Evolutionary conservation across 1,140 invertebrate species (phyloP).

Genomic region (Macrobrachium rosenbergii): DNA sequence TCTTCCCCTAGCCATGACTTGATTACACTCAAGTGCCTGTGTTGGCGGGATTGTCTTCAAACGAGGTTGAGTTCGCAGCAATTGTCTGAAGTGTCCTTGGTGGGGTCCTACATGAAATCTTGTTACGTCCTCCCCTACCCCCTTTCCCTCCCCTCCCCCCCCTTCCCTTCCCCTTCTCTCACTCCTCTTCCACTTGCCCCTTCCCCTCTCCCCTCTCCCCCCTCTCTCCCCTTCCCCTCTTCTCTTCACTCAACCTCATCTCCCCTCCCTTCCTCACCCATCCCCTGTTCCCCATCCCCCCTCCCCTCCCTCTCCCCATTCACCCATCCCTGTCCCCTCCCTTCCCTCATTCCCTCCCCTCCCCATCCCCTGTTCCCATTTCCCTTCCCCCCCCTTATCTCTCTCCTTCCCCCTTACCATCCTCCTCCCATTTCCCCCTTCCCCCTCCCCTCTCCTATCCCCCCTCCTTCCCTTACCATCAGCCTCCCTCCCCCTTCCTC

Average conservation of each 20-base stretch:
- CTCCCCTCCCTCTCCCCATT: not conserved
- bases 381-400: not conserved
- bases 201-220: not conserved
- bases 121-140: not conserved
- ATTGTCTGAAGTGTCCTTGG: no score
- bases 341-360: not conserved
- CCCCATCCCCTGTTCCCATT: not conserved
- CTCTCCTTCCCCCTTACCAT: no score
- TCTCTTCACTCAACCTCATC: no score
- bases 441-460: no score
- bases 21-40: no score
- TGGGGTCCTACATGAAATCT: no score
- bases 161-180: not conserved
- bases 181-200: not conserved
- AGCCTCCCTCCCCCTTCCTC: not conserved
- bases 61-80: no score
- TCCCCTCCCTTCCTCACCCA: not conserved
- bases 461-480: not conserved
- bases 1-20: no score
- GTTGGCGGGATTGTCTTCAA: no score
- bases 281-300: not conserved
- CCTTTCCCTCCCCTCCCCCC: not conserved
- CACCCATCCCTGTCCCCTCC: not conserved
- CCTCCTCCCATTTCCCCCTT: not conserved
- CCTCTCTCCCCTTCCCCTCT: not conserved